Evolutionary conservation across 2,113 vertebrate genomes (phyloP), one percentile per base, ranked within the genome.

Genomic region (Macroglossus sobrinus): DNA sequence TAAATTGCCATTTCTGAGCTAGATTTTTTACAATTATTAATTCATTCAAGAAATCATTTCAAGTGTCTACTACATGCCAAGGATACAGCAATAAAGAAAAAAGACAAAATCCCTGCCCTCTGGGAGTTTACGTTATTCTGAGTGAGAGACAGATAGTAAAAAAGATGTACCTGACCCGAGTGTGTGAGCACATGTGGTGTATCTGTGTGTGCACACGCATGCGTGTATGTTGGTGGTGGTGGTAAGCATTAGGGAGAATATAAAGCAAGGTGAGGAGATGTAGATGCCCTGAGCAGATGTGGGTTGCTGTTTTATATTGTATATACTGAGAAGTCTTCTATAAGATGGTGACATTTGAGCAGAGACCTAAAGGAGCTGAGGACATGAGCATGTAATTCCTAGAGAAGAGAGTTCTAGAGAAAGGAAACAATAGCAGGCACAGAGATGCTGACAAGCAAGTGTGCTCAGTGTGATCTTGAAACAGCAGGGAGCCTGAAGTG

Each of bases 1-100:
- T 26, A 80, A 81, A 94, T 71, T 85, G 43, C 57, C 45, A 35
- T 59, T n/a, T 30, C 45, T 80, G 47, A 59, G 18, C 76, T 55
- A 69, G 45, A n/a, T 21, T 18, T 66, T 71, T 85, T 50, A n/a
- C 38, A 47, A 16, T 81, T 94, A 50, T 76, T 85, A 47, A 75
- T 74, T 43, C 33, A 66, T 84, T 78, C 28, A 59, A 45, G 88
- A 81, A 78, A 13, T 79, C 28, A 22, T 84, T 55, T 76, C 10
- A 38, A 43, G 14, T 47, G 5, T 79, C 76, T 91, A 2, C 28
- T 81, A 1, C 24, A 18, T 68, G 26, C n/a, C 6, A 50, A 69
- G 16, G 13, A 35, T 35, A 40, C 0, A 66, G 24, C 43, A 33
- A 66, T 47, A 63, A 84, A 55, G 33, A 69, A 28, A 71, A 11